Base-by-base conservation (phyloP, 2,797 vertebrate genomes). In the Gallinago solitaria region DNA sequence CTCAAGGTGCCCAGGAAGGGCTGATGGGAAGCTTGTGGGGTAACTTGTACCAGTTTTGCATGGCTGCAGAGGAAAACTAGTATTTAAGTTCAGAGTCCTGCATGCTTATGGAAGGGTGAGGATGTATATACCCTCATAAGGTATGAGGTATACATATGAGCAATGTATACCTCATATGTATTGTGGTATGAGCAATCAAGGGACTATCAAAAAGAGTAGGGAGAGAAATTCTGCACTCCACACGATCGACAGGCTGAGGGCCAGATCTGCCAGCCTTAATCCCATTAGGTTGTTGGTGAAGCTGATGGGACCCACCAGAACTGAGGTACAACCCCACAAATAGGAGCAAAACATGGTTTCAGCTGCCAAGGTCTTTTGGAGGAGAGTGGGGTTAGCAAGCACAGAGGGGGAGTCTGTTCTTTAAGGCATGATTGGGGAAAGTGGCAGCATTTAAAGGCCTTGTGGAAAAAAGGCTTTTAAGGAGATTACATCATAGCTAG, bases 401-500 rank as follows among this genome's bases (percentile, higher is more conserved):
- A 67, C 33, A 67, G 70, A 79, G 43, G 16, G 51, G 81, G 39
- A 84, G 83, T 79, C 56, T 92, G 78, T 85, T 92, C 68, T 93
- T 83, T 82, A 68, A 76, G 93, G 56, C 45, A 35, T 6, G 16
- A 68, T 87, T 45, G 94, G 68, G 67, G 79, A 75, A 87, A 94
- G 78, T 5, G 10, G 90, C n/a, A 74, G 78, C 91, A 79, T 86
- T 95, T 93, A 89, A 37, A 89, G 83, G 63, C 90, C 83, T 91
- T 57, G 74, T 91, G 60, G 85, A 64, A 89, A 94, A 96, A 90
- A 90, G 48, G 91, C 93, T 96, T 96, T 95, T 93, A 96, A 93
- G 91, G 64, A 92, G 86, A 95, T 97, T 93, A 96, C 91, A 94
- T 97, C 95, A 96, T 84, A 91, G 87, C 74, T 85, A 70, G 87